Percentiles rank a stretch among this genome's conserved stretches.
These are phyloP conservation scores for Thunnus thynnus DNA, from an alignment of 2,113 vertebrate species.

Conservation along the genomic window DNA sequence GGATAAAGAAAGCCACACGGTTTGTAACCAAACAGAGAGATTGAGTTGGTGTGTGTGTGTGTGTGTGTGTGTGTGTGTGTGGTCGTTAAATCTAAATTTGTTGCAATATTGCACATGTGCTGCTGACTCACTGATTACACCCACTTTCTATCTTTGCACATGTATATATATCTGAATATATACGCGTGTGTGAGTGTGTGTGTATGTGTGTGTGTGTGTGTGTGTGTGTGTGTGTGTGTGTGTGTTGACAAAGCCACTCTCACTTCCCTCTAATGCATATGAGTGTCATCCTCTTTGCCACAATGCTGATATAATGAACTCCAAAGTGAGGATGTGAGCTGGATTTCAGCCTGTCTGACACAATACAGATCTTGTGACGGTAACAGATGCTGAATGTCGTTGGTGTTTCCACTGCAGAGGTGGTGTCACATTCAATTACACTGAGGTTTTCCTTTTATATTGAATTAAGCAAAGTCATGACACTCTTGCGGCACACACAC, in stretches of 20 bases:
- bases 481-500: constrained; percentile 40
- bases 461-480: constrained; percentile 65
- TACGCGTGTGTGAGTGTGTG: neutral
- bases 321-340: constrained; percentile 34
- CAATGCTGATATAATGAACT: constrained; percentile 55
- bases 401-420: constrained; percentile 54
- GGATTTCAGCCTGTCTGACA: constrained; percentile 30
- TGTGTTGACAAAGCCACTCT: constrained; percentile 36
- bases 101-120: constrained; percentile 35
- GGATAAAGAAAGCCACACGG: neutral
- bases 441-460: constrained; percentile 43
- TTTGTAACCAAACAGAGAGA: neutral
- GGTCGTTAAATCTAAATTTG: constrained; percentile 26
- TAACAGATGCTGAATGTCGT: constrained; percentile 43
- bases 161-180: neutral
- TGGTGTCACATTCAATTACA: constrained; percentile 67
- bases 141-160: constrained; percentile 11
- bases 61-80: constrained; percentile 14
- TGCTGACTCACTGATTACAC: constrained; percentile 35
- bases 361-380: constrained; percentile 35
- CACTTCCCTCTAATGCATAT: constrained; percentile 37
- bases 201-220: neutral
- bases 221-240: neutral
- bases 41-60: neutral
- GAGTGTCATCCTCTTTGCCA: constrained; percentile 23